Percentiles rank a stretch among this genome's conserved stretches.
Evolutionary conservation across 2,888 invertebrate species (phyloP).

Genomic region (Syrista parreyssii): DNA sequence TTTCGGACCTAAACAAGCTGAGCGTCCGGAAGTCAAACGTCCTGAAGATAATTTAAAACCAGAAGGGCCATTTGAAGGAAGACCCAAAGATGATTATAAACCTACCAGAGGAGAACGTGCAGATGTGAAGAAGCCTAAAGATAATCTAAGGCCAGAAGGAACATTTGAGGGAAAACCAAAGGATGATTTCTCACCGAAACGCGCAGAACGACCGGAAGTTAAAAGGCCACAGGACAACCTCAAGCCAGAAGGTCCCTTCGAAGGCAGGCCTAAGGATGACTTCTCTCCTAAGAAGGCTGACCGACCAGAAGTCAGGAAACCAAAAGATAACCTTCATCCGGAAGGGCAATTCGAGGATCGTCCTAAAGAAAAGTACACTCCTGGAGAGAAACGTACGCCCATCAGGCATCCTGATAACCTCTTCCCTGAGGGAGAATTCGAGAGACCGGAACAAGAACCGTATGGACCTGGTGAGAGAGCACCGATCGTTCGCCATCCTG

Average conservation of each 20-base stretch:
- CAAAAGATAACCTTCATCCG: constrained; percentile 72
- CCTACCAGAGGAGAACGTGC: constrained; percentile 63
- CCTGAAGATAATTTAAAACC: constrained; percentile 69
- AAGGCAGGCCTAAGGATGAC: constrained; percentile 46
- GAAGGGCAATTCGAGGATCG: constrained; percentile 71
- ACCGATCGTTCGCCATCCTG: constrained; percentile 44
- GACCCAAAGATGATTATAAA: constrained; percentile 66
- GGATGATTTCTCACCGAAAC: constrained; percentile 65
- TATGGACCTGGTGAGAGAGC: constrained; percentile 68
- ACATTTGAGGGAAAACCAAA: constrained; percentile 70
- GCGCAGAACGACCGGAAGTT: constrained; percentile 64
- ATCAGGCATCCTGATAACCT: constrained; percentile 70
- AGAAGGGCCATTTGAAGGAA: constrained; percentile 62
- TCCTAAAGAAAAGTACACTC: constrained; percentile 63
- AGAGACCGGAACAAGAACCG: constrained; percentile 66
- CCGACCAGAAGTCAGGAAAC: constrained; percentile 69
- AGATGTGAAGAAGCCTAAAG: constrained; percentile 60
- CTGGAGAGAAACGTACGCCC: constrained; percentile 68
- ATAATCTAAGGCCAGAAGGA: constrained; percentile 77
- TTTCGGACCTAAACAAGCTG: constrained; percentile 48
- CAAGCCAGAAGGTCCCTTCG: constrained; percentile 64
- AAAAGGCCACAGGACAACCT: constrained; percentile 64
- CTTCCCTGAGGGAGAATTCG: constrained; percentile 69
- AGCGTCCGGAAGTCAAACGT: constrained; percentile 61
- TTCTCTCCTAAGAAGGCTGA: constrained; percentile 63